phyloP scores from a whole-genome alignment of 2,888 invertebrate species.

The Diploptera punctata region DNA sequence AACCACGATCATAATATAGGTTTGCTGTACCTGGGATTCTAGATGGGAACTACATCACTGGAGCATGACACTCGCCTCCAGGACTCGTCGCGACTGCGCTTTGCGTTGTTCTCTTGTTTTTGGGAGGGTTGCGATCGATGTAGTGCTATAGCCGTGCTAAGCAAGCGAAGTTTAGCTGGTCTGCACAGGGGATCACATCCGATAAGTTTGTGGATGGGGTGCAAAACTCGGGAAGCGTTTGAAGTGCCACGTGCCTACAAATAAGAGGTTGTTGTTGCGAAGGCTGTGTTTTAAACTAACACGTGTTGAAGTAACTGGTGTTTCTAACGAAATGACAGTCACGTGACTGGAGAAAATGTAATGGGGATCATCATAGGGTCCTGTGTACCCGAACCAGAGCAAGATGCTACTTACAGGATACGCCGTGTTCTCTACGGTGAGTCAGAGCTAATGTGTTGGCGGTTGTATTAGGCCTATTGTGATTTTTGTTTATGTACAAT shows the following conservation, averaged over 20 bases:
- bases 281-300: neutral
- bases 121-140: neutral
- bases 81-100: neutral
- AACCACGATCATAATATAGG: no score
- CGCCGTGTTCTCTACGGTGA: slow-evolving; percentile 59
- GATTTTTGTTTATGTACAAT: no score
- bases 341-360: slow-evolving; percentile 9
- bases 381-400: slow-evolving; percentile 70
- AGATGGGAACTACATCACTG: neutral
- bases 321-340: neutral
- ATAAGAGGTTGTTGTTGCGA: neutral
- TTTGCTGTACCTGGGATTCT: slow-evolving; percentile 8
- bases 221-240: neutral
- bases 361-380: slow-evolving; percentile 79
- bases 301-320: neutral
- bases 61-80: neutral
- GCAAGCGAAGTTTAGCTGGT: slow-evolving; percentile 1
- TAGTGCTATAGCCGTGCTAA: slow-evolving; percentile 10
- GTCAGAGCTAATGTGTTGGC: no score
- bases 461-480: no score
- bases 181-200: slow-evolving; percentile 2
- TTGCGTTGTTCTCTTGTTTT: neutral
- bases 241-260: neutral
- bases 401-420: slow-evolving; percentile 50
- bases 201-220: neutral